phyloP scores from a whole-genome alignment of 2,113 vertebrate species.

The Monopterus albus region DNA sequence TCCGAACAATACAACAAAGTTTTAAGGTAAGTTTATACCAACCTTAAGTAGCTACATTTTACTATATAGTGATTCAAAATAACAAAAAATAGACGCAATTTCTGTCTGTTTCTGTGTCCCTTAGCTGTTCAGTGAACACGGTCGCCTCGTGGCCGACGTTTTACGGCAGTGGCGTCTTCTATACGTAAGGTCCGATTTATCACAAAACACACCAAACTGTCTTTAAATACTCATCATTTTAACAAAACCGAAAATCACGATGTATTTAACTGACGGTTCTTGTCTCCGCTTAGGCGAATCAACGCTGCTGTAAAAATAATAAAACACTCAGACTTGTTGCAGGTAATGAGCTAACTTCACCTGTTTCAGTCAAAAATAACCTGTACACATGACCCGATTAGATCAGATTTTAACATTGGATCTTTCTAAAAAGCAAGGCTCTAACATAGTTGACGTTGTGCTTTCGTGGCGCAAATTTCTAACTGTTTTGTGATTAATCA shows the following conservation, averaged over 20 bases:
- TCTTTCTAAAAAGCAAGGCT: too few relatives aligned
- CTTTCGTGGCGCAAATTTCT: too few relatives aligned
- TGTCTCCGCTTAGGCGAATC: neutral
- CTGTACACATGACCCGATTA: too few relatives aligned
- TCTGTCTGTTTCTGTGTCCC: neutral
- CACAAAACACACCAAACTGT: neutral
- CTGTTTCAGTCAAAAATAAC: too few relatives aligned
- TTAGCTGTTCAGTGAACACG: neutral
- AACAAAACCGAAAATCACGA: neutral
- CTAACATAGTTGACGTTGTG: too few relatives aligned
- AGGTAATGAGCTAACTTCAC: conserved; percentile 1
- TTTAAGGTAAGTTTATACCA: conserved; percentile 70
- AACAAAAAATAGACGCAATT: accelerated
- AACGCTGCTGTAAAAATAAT: neutral
- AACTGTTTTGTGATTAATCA: too few relatives aligned
- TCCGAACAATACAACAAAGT: conserved; percentile 62
- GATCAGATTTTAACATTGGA: too few relatives aligned
- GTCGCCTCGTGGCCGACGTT: conserved; percentile 1
- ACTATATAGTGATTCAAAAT: neutral
- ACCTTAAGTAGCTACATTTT: conserved; percentile 16
- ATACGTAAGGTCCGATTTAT: conserved; percentile 31
- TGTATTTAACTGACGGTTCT: neutral
- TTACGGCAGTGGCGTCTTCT: conserved; percentile 36
- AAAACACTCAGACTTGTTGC: neutral
- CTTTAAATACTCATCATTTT: neutral